These are phyloP conservation scores for Odocoileus hemionus DNA, from an alignment of 2,113 vertebrate genomes.

Conservation along the genomic window DNA sequence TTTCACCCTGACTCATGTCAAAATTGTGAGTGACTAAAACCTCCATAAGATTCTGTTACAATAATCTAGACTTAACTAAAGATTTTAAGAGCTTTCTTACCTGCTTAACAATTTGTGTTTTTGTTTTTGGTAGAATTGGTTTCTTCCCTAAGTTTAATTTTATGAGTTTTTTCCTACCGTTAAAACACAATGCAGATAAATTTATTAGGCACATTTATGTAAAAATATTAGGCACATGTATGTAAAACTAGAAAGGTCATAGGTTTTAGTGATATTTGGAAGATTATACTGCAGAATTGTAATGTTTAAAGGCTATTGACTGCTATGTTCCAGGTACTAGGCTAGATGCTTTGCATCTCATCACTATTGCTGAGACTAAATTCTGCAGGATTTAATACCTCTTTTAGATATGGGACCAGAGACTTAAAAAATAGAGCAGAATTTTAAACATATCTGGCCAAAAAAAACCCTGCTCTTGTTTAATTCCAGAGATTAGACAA, in stretches of 20 bases:
- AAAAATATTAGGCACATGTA: neutral
- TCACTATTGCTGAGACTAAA: neutral
- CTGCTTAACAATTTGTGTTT: neutral
- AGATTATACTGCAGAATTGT: neutral
- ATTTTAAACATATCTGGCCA: neutral
- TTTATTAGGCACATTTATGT: neutral
- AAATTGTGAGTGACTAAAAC: neutral
- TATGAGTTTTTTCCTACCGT: neutral
- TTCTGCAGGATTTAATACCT: neutral
- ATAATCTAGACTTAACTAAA: neutral
- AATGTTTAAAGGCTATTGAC: neutral
- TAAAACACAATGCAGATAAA: neutral
- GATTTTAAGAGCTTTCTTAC: neutral
- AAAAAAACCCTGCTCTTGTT: neutral
- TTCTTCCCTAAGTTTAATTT: slow-evolving; percentile 41
- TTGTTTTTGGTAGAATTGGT: neutral
- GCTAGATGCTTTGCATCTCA: neutral
- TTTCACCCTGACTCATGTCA: neutral
- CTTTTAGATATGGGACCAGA: slow-evolving; percentile 24
- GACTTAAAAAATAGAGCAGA: neutral
- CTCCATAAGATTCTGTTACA: neutral
- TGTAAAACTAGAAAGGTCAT: neutral
- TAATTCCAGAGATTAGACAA: neutral
- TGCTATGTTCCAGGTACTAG: neutral
- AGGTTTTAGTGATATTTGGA: neutral